Percentiles rank a stretch among this genome's conserved stretches.
Conservation (phyloP, 2,113 vertebrate species). For the Syrrhaptes paradoxus region DNA sequence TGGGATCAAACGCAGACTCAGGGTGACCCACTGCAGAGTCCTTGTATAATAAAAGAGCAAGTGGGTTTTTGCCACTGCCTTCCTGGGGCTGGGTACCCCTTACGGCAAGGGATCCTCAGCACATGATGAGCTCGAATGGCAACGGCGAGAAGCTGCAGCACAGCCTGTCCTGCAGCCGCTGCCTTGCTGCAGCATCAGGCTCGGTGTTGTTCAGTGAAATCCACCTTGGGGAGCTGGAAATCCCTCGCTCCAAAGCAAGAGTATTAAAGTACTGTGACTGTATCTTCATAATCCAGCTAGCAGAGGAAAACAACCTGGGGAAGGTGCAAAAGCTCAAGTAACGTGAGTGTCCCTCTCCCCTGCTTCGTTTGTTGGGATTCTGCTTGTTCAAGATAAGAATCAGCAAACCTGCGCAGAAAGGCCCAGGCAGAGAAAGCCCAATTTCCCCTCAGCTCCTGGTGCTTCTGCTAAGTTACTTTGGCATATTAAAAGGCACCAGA, state of each 20-base stretch:
- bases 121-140: fast-evolving
- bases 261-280: not conserved
- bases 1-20: not conserved
- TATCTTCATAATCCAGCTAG: not conserved
- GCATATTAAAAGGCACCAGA: not conserved
- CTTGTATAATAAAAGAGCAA: no score
- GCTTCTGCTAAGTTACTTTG: not conserved
- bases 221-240: not conserved
- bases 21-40: not conserved
- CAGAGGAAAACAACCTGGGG: not conserved
- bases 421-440: not conserved
- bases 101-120: not conserved
- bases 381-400: conserved; percentile 1
- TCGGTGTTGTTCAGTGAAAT: not conserved
- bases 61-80: not conserved
- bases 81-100: not conserved
- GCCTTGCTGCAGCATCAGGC: not conserved
- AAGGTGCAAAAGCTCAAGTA: not conserved
- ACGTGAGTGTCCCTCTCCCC: fast-evolving
- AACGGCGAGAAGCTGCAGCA: not conserved
- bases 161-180: not conserved
- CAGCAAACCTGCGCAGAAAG: not conserved
- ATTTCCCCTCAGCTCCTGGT: not conserved
- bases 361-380: not conserved
- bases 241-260: not conserved